Percentiles rank a stretch among this genome's conserved stretches.
Evolutionary conservation across 2,113 vertebrate genomes (phyloP).

Genomic region (Albula goreensis): DNA sequence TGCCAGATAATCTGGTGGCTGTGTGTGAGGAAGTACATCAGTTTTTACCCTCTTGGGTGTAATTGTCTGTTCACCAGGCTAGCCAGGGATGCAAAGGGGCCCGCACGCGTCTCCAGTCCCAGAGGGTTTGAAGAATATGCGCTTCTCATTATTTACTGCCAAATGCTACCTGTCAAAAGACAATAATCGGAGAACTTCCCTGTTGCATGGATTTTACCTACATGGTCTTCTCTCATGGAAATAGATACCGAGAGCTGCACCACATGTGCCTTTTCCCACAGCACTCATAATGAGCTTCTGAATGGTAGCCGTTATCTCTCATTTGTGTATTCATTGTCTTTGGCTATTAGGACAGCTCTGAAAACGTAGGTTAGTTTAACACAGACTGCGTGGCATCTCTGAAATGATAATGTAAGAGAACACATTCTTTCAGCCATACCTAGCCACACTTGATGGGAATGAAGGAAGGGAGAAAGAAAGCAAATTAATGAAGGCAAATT

Average conservation of each 20-base stretch:
- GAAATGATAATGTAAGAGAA: neutral
- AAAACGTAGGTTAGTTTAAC: neutral
- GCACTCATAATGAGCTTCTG: neutral
- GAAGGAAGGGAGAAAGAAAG: too few species aligned
- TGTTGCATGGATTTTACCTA: neutral
- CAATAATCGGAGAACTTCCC: neutral
- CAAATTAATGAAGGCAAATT: too few species aligned
- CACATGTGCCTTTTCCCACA: neutral
- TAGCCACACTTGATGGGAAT: too few species aligned
- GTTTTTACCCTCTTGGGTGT: neutral
- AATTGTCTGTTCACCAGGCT: neutral
- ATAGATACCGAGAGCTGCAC: neutral
- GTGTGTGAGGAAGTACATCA: neutral
- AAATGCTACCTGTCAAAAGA: neutral
- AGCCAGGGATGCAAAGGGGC: neutral
- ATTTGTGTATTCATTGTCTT: neutral
- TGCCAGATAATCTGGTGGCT: neutral
- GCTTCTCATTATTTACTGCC: neutral
- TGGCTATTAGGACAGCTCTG: neutral
- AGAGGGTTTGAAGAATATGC: neutral
- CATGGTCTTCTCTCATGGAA: neutral
- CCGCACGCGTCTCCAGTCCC: neutral
- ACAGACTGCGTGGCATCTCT: neutral
- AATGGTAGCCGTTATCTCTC: neutral
- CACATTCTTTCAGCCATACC: neutral